Base-by-base conservation (phyloP, 2,797 vertebrate genomes). In the Alfaro cultratus region DNA sequence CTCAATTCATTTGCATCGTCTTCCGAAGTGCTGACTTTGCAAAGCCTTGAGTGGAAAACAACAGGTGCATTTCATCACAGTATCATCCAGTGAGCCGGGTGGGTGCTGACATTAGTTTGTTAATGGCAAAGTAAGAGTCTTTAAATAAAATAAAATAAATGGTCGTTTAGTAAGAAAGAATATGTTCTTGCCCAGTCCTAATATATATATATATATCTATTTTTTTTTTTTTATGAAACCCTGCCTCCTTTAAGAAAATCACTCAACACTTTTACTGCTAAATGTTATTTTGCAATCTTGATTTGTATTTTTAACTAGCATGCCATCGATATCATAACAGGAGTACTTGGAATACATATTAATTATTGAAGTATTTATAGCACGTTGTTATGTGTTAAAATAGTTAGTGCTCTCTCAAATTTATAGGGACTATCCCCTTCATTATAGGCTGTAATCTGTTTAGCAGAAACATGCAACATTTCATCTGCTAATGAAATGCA, bases 81-180 rank as follows among this genome's bases (percentile, higher is more conserved):
- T 95, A 90, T 92, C 90, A 93, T 94, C 91, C 91, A 89, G 94
- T 93, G 93, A 94, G 94, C 91, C 88, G 78, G 94, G 68, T 95
- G 87, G 87, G 94, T 93, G 93, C 91, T 91, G 90, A 94, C 91
- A 95, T 95, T 96, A 96, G 95, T 96, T 91, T 87, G 94, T 96
- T 96, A 96, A 95, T 95, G 89, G 93, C 90, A 95, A 89, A 94
- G 88, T 94, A 89, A 89, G 91, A 91, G 86, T 94, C 88, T 90
- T 94, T 85, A 87, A 89, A 88, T 94, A 89, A 93, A 45, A 86
- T 83, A 87, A 89, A 21, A 75, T 87, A 85, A 86, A 89, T 45
- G 70, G 80, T 81, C 82, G 75, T 86, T 91, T 86, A 86, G 88
- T 88, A 87, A 87, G 92, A 90, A 90, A 87, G 92, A 89, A 90